These are phyloP conservation scores for Peromyscus attwateri DNA, from an alignment of 2,797 vertebrate genomes.

Conservation along the genomic window DNA sequence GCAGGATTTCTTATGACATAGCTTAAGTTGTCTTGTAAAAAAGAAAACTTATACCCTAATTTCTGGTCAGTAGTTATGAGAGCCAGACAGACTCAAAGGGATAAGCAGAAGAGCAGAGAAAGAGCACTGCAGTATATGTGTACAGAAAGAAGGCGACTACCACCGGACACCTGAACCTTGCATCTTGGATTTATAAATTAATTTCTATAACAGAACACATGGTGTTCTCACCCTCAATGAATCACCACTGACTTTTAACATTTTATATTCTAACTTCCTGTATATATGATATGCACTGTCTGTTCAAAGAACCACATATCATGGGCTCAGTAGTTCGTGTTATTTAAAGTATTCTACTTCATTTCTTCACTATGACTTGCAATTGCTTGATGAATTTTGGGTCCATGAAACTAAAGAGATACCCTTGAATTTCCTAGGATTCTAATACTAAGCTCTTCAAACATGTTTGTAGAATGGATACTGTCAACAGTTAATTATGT, in stretches of 20 bases:
- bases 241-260: background rate
- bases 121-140: accelerated
- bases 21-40: background rate
- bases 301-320: background rate
- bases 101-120: too few relatives aligned
- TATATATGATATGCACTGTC: accelerated
- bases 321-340: background rate
- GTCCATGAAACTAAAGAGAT: background rate
- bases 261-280: background rate
- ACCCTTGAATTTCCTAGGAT: background rate
- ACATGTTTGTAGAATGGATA: background rate
- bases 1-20: background rate
- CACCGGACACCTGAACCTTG: background rate
- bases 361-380: background rate
- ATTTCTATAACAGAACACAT: background rate
- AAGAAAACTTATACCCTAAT: background rate
- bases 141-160: background rate
- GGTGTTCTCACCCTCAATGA: background rate
- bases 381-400: background rate
- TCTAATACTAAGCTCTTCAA: background rate
- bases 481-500: background rate
- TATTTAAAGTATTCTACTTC: background rate
- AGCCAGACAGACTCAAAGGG: background rate
- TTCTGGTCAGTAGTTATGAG: background rate
- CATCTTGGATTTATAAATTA: background rate